Conservation (phyloP, 2,797 vertebrate genomes). For the Mus spretus region DNA sequence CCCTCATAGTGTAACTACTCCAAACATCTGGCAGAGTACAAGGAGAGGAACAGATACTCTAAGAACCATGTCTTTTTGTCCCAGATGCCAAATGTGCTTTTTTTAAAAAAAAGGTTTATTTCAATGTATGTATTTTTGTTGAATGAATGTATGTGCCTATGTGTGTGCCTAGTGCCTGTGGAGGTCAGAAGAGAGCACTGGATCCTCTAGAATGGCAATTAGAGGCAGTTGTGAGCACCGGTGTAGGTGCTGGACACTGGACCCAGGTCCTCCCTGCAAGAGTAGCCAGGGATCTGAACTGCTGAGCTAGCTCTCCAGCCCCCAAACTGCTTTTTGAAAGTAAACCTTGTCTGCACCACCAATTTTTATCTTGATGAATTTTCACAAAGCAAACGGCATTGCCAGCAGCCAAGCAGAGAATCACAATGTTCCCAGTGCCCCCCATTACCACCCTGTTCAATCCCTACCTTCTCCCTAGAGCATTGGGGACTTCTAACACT, state of each 20-base stretch:
- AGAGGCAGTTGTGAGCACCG: background rate
- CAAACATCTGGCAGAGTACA: background rate
- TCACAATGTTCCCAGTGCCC: background rate
- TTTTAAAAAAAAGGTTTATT: background rate
- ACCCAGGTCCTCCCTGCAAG: background rate
- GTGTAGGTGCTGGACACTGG: background rate
- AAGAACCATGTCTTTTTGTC: conserved; percentile 42
- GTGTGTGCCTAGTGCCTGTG: background rate
- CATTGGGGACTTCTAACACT: background rate
- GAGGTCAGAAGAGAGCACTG: background rate
- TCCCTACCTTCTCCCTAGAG: background rate
- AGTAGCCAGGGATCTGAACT: background rate
- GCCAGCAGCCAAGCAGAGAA: conserved; percentile 18
- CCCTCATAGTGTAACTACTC: background rate
- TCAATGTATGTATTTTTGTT: background rate
- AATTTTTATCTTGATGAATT: conserved; percentile 55
- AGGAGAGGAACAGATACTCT: background rate
- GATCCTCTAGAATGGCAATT: background rate
- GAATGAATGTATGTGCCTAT: background rate
- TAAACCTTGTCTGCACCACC: background rate
- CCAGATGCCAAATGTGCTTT: conserved; percentile 11
- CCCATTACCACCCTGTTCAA: background rate
- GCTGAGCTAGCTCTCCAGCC: background rate
- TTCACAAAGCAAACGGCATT: conserved; percentile 25
- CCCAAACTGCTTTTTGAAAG: conserved; percentile 2